These are phyloP conservation scores for Euclidia mi DNA, from an alignment of 2,888 invertebrate genomes.

Conservation along the genomic window DNA sequence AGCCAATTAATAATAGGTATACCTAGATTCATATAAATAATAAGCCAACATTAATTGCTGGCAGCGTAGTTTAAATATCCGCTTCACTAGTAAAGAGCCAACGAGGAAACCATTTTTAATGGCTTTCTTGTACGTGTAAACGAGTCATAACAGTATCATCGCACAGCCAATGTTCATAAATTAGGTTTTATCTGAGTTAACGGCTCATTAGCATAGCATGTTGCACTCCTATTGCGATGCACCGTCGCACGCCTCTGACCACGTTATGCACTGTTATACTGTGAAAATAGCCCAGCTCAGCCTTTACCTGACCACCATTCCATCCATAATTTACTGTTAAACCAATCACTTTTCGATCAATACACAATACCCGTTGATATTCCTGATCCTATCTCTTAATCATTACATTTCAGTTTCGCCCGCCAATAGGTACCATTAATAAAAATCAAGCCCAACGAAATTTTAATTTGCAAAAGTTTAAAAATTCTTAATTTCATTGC, in stretches of 20 bases:
- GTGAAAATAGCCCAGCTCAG: slow-evolving; percentile 35
- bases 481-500: no score
- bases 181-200: slow-evolving; percentile 78
- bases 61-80: no score
- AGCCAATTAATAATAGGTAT: no score
- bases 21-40: no score
- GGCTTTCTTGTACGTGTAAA: slow-evolving; percentile 36
- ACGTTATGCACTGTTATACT: slow-evolving; percentile 52
- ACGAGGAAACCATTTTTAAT: no score
- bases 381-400: slow-evolving; percentile 6
- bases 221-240: slow-evolving; percentile 76
- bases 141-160: slow-evolving; percentile 51
- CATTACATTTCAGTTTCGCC: background rate
- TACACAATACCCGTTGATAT: background rate
- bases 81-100: no score
- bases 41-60: no score
- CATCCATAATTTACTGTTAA: slow-evolving; percentile 37
- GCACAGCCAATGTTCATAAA: slow-evolving; percentile 68
- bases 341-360: slow-evolving; percentile 27
- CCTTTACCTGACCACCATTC: slow-evolving; percentile 23
- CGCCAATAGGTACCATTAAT: no score
- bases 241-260: slow-evolving; percentile 51
- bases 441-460: no score
- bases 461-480: no score
- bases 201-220: slow-evolving; percentile 83